Conservation (phyloP, 2,113 vertebrate genomes). For the Crocuta crocuta region DNA sequence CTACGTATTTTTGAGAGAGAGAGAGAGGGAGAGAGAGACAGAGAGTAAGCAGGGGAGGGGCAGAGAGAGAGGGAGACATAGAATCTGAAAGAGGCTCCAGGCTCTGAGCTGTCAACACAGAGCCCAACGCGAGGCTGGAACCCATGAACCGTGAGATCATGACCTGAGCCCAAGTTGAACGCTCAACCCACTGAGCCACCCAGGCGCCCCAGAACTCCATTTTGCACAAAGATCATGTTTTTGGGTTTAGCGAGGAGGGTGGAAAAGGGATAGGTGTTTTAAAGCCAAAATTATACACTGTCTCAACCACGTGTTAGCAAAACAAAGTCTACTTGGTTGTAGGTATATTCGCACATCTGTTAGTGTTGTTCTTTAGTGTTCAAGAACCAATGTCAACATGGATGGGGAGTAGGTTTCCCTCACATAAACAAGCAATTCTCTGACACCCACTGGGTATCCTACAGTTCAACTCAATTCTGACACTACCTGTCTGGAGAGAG, state of each 20-base stretch:
- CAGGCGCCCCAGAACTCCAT: background rate
- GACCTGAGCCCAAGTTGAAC: too few relatives aligned
- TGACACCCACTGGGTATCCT: background rate
- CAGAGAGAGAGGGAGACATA: too few relatives aligned
- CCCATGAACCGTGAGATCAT: too few relatives aligned
- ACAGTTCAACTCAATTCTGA: background rate
- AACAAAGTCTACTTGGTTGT: background rate
- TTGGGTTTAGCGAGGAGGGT: background rate
- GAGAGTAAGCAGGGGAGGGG: too few relatives aligned
- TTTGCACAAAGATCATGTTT: background rate
- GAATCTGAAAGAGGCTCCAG: too few relatives aligned
- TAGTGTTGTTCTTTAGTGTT: background rate
- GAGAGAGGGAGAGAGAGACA: too few relatives aligned
- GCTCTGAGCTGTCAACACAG: too few relatives aligned
- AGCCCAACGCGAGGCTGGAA: too few relatives aligned
- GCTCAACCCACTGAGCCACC: too few relatives aligned
- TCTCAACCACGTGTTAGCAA: background rate
- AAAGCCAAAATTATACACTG: background rate
- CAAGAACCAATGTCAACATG: background rate
- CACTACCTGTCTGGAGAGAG: background rate
- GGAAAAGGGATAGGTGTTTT: background rate
- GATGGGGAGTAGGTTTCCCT: background rate
- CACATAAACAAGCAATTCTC: background rate
- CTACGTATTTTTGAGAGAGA: too few relatives aligned
- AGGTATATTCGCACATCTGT: background rate